Evolutionary conservation across 1,140 invertebrate genomes (phyloP).

Genomic region (Pachypsylla venusta): DNA sequence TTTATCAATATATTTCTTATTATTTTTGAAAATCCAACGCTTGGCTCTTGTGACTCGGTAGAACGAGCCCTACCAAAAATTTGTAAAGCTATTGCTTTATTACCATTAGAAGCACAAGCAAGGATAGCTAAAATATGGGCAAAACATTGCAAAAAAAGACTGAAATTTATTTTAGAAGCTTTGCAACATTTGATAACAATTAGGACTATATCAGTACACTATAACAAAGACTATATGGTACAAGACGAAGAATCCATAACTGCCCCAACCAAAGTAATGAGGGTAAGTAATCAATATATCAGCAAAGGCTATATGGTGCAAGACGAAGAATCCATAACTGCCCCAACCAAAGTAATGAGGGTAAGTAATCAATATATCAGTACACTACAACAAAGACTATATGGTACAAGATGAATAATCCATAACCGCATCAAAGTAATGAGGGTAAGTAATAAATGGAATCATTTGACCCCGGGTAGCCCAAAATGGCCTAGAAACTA

Average conservation of each 20-base stretch:
- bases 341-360: conserved; percentile 70
- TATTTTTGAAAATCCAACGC: conserved; percentile 70
- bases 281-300: too few relatives aligned
- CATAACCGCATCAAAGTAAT: conserved; percentile 72
- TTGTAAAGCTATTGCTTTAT: conserved; percentile 55
- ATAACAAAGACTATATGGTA: conserved; percentile 54
- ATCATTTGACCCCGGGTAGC: too few relatives aligned
- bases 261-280: conserved; percentile 66
- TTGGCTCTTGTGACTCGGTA: conserved; percentile 35
- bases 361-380: conserved; percentile 50
- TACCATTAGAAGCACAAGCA: conserved; percentile 62
- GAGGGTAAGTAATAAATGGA: conserved; percentile 49
- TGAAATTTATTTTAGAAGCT: conserved; percentile 57
- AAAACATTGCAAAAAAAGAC: conserved; percentile 45
- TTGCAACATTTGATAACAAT: conserved; percentile 77
- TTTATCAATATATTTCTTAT: conserved; percentile 67
- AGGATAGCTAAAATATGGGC: conserved; percentile 66
- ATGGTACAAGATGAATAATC: conserved; percentile 67
- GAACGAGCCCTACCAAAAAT: conserved; percentile 35
- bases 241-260: conserved; percentile 72
- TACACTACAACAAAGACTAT: conserved; percentile 53
- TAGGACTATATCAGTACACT: conserved; percentile 57
- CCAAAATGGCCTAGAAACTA: too few relatives aligned
- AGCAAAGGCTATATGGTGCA: conserved; percentile 59
- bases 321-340: conserved; percentile 64